Evolutionary conservation across 1,140 invertebrate genomes (phyloP).

Genomic region (Bursaphelenchus mucronatus): DNA sequence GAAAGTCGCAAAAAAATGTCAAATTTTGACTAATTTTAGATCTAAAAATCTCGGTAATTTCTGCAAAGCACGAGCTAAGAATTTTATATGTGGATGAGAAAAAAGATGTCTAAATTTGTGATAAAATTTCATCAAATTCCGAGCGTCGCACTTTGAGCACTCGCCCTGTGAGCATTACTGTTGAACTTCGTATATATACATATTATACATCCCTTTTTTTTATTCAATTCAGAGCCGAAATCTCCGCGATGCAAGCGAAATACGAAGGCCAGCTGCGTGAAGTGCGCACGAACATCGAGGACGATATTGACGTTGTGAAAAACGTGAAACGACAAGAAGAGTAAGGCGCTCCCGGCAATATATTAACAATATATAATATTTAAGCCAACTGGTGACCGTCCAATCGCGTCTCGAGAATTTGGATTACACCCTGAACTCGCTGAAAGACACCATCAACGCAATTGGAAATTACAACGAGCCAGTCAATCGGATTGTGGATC

Average conservation of each 20-base stretch:
- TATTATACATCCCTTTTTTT: neutral
- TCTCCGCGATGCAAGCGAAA: neutral
- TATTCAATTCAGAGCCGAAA: conserved; percentile 7
- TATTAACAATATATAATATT: neutral
- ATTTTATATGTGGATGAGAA: too few relatives aligned
- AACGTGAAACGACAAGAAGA: conserved; percentile 24
- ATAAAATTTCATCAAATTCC: too few relatives aligned
- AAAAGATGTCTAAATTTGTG: too few relatives aligned
- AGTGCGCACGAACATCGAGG: conserved; percentile 2
- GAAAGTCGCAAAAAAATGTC: too few relatives aligned
- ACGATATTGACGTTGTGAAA: conserved; percentile 13
- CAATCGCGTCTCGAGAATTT: conserved; percentile 26
- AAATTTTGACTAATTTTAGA: too few relatives aligned
- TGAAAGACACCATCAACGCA: conserved; percentile 28
- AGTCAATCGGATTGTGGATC: conserved; percentile 24
- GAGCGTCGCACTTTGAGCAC: too few relatives aligned
- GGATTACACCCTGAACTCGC: conserved; percentile 19
- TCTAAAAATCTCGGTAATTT: too few relatives aligned
- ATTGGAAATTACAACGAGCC: conserved; percentile 28
- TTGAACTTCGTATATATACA: too few relatives aligned
- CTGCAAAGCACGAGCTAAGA: too few relatives aligned
- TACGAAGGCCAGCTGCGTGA: conserved; percentile 5
- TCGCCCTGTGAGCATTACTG: too few relatives aligned
- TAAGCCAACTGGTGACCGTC: conserved; percentile 30
- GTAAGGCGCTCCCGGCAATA: too few relatives aligned